These are phyloP conservation scores for Tinea trinotella DNA, from an alignment of 2,888 invertebrate species.

Conservation along the genomic window DNA sequence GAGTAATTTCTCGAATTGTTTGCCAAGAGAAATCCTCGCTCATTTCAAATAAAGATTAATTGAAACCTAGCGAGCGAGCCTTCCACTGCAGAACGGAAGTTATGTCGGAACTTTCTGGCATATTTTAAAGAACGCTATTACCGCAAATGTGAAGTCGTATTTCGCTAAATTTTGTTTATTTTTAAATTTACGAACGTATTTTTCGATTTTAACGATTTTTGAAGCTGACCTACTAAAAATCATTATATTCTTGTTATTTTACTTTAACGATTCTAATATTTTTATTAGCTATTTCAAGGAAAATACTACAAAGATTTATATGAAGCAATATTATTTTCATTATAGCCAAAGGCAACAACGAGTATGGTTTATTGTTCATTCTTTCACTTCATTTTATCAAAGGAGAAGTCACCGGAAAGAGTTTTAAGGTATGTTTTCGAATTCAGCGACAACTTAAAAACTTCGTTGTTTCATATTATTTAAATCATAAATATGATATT, in stretches of 20 bases:
- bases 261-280: too few species aligned
- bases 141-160: constrained; percentile 6
- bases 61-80: constrained; percentile 8
- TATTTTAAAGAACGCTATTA: constrained; percentile 16
- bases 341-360: not conserved
- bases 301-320: too few species aligned
- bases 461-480: too few species aligned
- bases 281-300: too few species aligned
- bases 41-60: constrained; percentile 15
- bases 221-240: too few species aligned
- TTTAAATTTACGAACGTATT: not conserved
- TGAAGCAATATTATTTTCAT: not conserved
- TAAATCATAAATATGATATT: too few species aligned
- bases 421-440: not conserved
- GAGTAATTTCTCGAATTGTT: constrained; percentile 17
- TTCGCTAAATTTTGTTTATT: not conserved
- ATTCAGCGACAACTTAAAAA: not conserved
- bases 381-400: not conserved
- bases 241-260: too few species aligned
- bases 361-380: not conserved
- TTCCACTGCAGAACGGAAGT: constrained; percentile 11
- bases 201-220: not conserved
- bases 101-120: constrained; percentile 5
- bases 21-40: constrained; percentile 14
- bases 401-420: not conserved